Evolutionary conservation across 2,113 vertebrate species (phyloP), one percentile per base, ranked within the genome.

Genomic region (Bujurquina vittata): DNA sequence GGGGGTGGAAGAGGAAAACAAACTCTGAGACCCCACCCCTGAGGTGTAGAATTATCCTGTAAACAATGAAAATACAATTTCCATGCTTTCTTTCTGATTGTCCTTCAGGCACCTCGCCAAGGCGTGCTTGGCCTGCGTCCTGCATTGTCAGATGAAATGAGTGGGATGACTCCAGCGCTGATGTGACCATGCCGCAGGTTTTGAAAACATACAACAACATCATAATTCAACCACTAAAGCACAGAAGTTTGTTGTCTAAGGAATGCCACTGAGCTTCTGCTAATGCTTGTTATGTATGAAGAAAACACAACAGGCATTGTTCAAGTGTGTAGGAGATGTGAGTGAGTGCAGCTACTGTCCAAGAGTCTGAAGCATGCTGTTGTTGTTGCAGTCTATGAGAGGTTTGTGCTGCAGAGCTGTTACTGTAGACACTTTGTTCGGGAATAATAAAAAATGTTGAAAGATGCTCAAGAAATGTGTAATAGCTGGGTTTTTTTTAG

Each of bases 31-130:
- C 74, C 18, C 56, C 75, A 84, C 62, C 82, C 87, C 83, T 35
- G 80, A 80, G 86, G 89, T 88, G 84, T 58, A 61, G 79, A 83
- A 86, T 88, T 87, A 37, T 23, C 86, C 78, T 77, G 82, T 89
- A 91, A 94, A 94, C 92, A 93, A 91, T 91, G 84, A 88, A 92
- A 89, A 84, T 81, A 85, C 76, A 89, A 89, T 90, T 74, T 76
- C 62, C 78, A 81, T 76, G 80, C 83, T 83, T 37, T 77, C 79
- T 84, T 23, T 37, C 43, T 77, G 85, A 59, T 90, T 84, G 75
- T 85, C 76, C 87, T 78, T 72, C 74, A 17, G 89, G 91, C 90
- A n/a, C 40, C 43, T 61, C 77, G 89, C 88, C 81, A 88, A 81
- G 74, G 59, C 85, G 4, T 43, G 23, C 61, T 84, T 94, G 93